Percentiles rank a stretch among this genome's conserved stretches.
phyloP scores from a whole-genome alignment of 1,140 invertebrate genomes.

The Epicauta chinensis region DNA sequence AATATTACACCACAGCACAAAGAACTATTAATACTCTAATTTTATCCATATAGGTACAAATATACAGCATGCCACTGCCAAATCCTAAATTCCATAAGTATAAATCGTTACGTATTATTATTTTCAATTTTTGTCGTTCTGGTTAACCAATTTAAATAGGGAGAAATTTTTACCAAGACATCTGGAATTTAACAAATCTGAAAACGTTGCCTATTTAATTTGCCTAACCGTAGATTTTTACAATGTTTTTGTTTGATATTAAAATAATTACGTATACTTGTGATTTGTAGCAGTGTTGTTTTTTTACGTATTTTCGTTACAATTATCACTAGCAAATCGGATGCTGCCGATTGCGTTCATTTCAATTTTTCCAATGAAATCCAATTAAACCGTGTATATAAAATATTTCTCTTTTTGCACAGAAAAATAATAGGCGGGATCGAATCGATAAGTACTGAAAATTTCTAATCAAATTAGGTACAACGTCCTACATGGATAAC shows the following conservation, averaged over 20 bases:
- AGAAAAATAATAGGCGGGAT: conserved; percentile 14
- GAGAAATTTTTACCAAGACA: neutral
- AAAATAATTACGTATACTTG: conserved; percentile 38
- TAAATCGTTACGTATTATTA: too few species aligned
- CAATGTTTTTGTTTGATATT: conserved; percentile 14
- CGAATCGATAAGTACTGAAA: neutral
- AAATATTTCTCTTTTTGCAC: conserved; percentile 27
- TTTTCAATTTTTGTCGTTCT: neutral
- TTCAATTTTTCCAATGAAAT: neutral
- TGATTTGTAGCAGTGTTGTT: conserved; percentile 37
- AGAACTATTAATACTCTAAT: conserved; percentile 39
- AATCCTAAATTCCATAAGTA: conserved; percentile 31
- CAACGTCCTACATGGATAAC: conserved; percentile 38
- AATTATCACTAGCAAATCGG: conserved; percentile 31
- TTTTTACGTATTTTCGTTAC: conserved; percentile 39
- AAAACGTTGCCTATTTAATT: conserved; percentile 27
- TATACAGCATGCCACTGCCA: conserved; percentile 40
- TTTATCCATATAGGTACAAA: conserved; percentile 44
- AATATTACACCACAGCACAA: conserved; percentile 46
- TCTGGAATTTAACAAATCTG: conserved; percentile 10
- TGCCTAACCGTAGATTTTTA: conserved; percentile 27
- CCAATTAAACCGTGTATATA: conserved; percentile 33
- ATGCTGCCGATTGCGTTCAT: conserved; percentile 10
- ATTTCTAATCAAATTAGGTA: conserved; percentile 1
- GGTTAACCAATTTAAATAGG: conserved; percentile 30